Base-by-base conservation (phyloP, 2,888 invertebrate species). In the Cheilosia soror region DNA sequence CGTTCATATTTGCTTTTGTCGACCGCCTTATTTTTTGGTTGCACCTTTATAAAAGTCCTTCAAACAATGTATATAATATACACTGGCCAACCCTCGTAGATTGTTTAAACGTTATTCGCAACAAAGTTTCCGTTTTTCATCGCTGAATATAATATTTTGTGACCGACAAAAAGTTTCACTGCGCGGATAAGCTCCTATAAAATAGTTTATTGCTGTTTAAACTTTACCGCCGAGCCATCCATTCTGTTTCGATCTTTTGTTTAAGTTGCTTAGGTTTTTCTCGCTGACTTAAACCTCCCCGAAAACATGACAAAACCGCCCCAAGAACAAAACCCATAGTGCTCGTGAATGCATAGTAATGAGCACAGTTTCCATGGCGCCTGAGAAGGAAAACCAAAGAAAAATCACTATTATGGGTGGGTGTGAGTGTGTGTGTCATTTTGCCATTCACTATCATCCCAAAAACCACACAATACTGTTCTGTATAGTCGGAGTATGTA, bases 121-220 rank as follows among this genome's bases (percentile, higher is more conserved):
- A 31, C 15, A 27, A 37, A 65, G 51, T 65, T 71, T 71, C 37
- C 37, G 7, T 68, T 72, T 73, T 62, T 53, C 31, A 62, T 51
- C 63, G 73, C 63, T 29, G 63, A 63, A 40, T 37, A 37, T 11
- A 37, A 37, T 11, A 37, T 73, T 63, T 63, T 73, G 63, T 33
- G 62, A 73, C 73, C 73, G 53, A 42, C 53, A 42, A 63, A 55
- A 73, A 63, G 53, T 42, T 25, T 53, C 55, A 37, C 4, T 11
- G 37, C 37, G 51, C 4, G 57, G 44, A 62, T 31, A 71, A 72
- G 65, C 65, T 79, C 51, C 51, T 58, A 71, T 65, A 51, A 79
- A 79, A 79, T 79, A 72, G 71, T 71, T 79, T 65, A 79, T 51
- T 58, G 71, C 44, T 58, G 65, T 79, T 71, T 58, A 72, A 72